A percentile compares a stretch with the other conserved stretches of the same genome.
Evolutionary conservation across 2,797 vertebrate genomes (phyloP).

Genomic region (Hippoglossus hippoglossus): DNA sequence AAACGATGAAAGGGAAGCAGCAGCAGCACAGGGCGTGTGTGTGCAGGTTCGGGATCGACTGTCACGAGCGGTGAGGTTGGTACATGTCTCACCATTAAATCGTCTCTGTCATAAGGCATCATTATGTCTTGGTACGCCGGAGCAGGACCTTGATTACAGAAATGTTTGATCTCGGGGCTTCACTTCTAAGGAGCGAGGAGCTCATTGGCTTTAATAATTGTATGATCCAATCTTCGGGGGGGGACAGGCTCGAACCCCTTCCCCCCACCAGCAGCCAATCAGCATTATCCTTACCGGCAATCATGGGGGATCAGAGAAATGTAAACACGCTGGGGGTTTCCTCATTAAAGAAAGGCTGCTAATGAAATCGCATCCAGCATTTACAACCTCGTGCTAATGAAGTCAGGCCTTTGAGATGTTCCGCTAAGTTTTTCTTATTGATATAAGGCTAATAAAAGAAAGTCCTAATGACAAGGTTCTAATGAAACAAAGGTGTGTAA

Average conservation of each 20-base stretch:
- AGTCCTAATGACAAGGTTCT: slow-evolving; percentile 72
- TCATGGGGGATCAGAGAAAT: slow-evolving; percentile 56
- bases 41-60: slow-evolving; percentile 60
- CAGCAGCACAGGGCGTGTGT: slow-evolving; percentile 40
- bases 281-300: slow-evolving; percentile 48
- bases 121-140: slow-evolving; percentile 42
- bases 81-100: slow-evolving; percentile 62
- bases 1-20: slow-evolving; percentile 56
- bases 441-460: slow-evolving; percentile 68
- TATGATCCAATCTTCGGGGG: slow-evolving; percentile 54
- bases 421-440: slow-evolving; percentile 63
- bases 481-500: slow-evolving; percentile 70
- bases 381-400: slow-evolving; percentile 77
- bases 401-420: slow-evolving; percentile 65
- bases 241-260: slow-evolving; percentile 35
- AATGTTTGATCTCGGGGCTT: slow-evolving; percentile 70
- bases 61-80: slow-evolving; percentile 40
- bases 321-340: slow-evolving; percentile 69
- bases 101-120: slow-evolving; percentile 39
- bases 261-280: slow-evolving; percentile 57
- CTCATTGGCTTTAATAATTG: slow-evolving; percentile 65
- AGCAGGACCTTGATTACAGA: slow-evolving; percentile 62
- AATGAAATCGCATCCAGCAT: slow-evolving; percentile 72
- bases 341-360: slow-evolving; percentile 74
- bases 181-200: slow-evolving; percentile 41